Conservation (phyloP, 2,888 invertebrate species). For the Rhogogaster chlorosoma region DNA sequence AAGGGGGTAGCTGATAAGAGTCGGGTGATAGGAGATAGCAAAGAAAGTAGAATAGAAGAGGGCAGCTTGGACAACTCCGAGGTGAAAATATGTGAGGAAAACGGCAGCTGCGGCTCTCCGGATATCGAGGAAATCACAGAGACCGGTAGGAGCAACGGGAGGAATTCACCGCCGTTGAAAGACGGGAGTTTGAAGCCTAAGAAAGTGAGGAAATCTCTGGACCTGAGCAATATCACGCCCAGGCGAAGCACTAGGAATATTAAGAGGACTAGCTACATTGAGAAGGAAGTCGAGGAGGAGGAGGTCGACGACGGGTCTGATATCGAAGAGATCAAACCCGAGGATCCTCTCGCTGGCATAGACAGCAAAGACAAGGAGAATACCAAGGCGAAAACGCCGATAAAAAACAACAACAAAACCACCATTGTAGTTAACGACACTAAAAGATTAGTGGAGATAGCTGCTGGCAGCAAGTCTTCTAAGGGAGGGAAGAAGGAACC, state of each 20-base stretch:
- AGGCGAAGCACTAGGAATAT: conserved; percentile 81
- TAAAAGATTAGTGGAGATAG: conserved; percentile 85
- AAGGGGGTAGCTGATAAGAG: conserved; percentile 68
- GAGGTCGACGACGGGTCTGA: conserved; percentile 82
- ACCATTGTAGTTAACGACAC: conserved; percentile 87
- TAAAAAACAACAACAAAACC: conserved; percentile 74
- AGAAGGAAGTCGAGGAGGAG: conserved; percentile 78
- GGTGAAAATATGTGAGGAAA: conserved; percentile 73
- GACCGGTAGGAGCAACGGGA: conserved; percentile 69
- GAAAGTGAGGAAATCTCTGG: conserved; percentile 70
- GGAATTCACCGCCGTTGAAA: conserved; percentile 58
- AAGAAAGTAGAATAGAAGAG: conserved; percentile 62
- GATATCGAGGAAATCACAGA: conserved; percentile 75
- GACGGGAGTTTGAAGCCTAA: conserved; percentile 66
- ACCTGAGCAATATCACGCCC: conserved; percentile 77
- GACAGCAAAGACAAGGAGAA: conserved; percentile 76
- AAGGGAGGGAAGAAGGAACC: conserved; percentile 85
- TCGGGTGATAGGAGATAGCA: conserved; percentile 55
- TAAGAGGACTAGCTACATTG: conserved; percentile 81
- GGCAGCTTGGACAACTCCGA: conserved; percentile 66
- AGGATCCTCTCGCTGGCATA: conserved; percentile 81
- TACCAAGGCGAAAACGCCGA: conserved; percentile 70
- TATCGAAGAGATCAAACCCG: conserved; percentile 82
- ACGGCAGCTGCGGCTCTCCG: conserved; percentile 74
- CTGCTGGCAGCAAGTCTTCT: conserved; percentile 80